Evolutionary conservation across 2,888 invertebrate genomes (phyloP).

Genomic region (Melitaea athalia): DNA sequence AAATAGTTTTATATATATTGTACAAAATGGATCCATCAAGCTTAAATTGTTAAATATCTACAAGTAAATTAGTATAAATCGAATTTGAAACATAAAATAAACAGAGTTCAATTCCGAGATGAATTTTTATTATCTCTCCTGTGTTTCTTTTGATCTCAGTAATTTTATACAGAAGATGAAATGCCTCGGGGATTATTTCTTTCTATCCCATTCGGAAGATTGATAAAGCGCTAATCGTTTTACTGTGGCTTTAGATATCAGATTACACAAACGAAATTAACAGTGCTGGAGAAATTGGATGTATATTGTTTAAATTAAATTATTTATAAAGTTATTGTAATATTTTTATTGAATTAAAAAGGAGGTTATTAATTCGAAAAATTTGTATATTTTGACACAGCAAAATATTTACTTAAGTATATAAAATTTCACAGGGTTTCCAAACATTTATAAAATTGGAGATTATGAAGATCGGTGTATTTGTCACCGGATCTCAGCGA

Average conservation of each 20-base stretch:
- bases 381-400: no score
- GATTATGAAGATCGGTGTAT: no score
- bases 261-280: not conserved
- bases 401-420: no score
- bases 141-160: constrained; percentile 3
- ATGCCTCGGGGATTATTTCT: not conserved
- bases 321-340: not conserved
- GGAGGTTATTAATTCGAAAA: no score
- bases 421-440: no score
- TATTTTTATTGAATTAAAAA: not conserved
- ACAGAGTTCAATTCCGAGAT: not conserved
- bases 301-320: not conserved
- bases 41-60: no score
- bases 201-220: not conserved
- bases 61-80: not conserved
- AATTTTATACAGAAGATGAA: constrained; percentile 1
- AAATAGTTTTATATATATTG: no score
- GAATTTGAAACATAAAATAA: not conserved
- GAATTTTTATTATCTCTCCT: not conserved
- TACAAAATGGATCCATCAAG: no score
- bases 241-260: not conserved
- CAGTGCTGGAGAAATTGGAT: not conserved
- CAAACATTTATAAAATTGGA: no score
- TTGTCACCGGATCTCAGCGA: no score
- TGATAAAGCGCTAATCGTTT: constrained; percentile 10